Conservation (phyloP, 1,140 invertebrate species). For the Adoxophyes honmai region DNA sequence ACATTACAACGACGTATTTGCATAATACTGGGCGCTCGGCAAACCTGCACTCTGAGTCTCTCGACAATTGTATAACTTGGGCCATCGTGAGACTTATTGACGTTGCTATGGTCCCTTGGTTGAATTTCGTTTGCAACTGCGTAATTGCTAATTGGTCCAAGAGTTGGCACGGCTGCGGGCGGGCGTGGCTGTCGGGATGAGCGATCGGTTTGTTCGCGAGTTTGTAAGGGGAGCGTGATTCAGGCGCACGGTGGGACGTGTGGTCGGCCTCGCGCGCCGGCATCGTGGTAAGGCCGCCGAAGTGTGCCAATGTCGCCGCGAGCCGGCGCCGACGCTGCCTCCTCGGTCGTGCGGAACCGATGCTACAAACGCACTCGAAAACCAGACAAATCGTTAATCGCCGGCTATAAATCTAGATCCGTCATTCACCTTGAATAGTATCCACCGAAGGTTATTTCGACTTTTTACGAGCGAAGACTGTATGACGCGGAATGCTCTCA, state of each 20-base stretch:
- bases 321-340: constrained; percentile 44
- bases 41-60: constrained; percentile 48
- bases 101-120: constrained; percentile 39
- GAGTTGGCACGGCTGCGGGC: constrained; percentile 33
- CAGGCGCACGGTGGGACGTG: constrained; percentile 66
- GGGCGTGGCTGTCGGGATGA: constrained; percentile 26
- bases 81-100: constrained; percentile 35
- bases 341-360: constrained; percentile 61
- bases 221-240: constrained; percentile 44
- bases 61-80: constrained; percentile 53
- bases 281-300: constrained; percentile 56
- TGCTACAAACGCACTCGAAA: constrained; percentile 38
- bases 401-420: neutral
- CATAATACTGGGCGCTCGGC: constrained; percentile 59
- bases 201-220: constrained; percentile 29
- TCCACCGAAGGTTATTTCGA: neutral
- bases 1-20: constrained; percentile 67
- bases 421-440: constrained; percentile 14
- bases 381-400: constrained; percentile 17
- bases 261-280: constrained; percentile 60
- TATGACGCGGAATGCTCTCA: constrained; percentile 31
- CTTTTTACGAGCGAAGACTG: neutral
- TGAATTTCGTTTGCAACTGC: constrained; percentile 32
- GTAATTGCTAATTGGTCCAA: constrained; percentile 41
- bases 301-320: constrained; percentile 70